A percentile compares a stretch with the other conserved stretches of the same genome.
These are phyloP conservation scores for Teinopalpus imperialis DNA, from an alignment of 2,888 invertebrate genomes.

Conservation along the genomic window DNA sequence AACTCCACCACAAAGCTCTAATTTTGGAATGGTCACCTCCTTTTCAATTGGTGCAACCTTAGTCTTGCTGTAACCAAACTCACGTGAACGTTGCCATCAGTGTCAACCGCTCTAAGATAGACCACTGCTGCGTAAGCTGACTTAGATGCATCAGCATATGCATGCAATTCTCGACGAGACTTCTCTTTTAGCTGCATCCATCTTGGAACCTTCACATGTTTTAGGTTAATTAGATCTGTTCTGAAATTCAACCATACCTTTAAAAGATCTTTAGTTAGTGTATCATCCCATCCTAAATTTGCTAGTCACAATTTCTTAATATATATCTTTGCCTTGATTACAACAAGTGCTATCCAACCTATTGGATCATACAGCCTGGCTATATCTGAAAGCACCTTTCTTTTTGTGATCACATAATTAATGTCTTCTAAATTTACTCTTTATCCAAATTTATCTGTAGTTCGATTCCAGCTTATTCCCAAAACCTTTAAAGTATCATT, in stretches of 20 bases:
- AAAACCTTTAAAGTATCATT: constrained; percentile 36
- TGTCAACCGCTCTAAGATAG: constrained; percentile 24
- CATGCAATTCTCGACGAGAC: constrained; percentile 3
- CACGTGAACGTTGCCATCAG: constrained; percentile 2
- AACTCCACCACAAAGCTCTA: constrained; percentile 32
- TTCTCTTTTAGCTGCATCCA: constrained; percentile 26
- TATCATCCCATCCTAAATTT: constrained; percentile 30
- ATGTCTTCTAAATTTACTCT: constrained; percentile 23
- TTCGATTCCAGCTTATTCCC: constrained; percentile 36
- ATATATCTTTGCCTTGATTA: constrained; percentile 29
- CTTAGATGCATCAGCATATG: too few relatives aligned
- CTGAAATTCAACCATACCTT: constrained; percentile 26
- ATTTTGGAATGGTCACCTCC: constrained; percentile 30
- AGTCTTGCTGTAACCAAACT: constrained; percentile 30
- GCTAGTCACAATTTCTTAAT: constrained; percentile 32
- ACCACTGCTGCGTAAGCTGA: too few relatives aligned
- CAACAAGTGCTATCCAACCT: constrained; percentile 35
- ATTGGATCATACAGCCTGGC: constrained; percentile 36
- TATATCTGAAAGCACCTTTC: constrained; percentile 33
- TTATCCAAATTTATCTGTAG: constrained; percentile 31
- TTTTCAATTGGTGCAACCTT: constrained; percentile 31
- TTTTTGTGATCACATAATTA: constrained; percentile 28
- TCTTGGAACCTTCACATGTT: constrained; percentile 27
- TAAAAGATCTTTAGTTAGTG: constrained; percentile 16
- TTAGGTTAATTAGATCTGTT: constrained; percentile 17